Evolutionary conservation across 2,113 vertebrate genomes (phyloP).

Genomic region (Panthera tigris): DNA sequence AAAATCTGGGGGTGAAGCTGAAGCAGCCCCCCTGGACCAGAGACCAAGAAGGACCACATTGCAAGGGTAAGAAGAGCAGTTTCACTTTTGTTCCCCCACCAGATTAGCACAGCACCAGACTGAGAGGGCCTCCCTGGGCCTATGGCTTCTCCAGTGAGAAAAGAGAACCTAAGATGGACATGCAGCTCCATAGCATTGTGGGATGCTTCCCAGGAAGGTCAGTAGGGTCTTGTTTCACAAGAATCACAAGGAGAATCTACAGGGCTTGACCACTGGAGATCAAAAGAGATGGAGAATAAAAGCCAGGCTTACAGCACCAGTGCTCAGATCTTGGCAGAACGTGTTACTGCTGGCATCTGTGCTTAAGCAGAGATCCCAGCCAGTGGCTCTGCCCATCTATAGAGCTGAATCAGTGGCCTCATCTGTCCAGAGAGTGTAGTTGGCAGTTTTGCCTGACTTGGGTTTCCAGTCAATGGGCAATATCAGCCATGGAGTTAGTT

Average conservation of each 20-base stretch:
- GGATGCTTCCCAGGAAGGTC: not conserved
- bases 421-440: not conserved
- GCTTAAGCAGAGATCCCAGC: not conserved
- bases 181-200: too few species aligned
- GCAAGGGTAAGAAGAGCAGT: not conserved
- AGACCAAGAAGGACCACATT: not conserved
- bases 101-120: not conserved
- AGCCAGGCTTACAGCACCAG: not conserved
- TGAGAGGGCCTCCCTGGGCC: fast-evolving
- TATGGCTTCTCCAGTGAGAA: not conserved
- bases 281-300: not conserved
- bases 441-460: not conserved
- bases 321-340: not conserved
- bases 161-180: not conserved
- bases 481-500: not conserved
- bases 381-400: not conserved
- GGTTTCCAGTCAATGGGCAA: not conserved
- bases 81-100: not conserved
- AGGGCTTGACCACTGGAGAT: not conserved
- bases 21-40: not conserved
- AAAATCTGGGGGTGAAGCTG: not conserved
- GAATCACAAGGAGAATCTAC: not conserved
- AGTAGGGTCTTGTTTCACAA: not conserved
- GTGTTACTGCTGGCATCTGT: not conserved
- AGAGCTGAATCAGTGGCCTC: not conserved